Evolutionary conservation across 1,140 invertebrate species (phyloP), one percentile per base, ranked within the genome.

Genomic region (Drosophila punjabiensis): DNA sequence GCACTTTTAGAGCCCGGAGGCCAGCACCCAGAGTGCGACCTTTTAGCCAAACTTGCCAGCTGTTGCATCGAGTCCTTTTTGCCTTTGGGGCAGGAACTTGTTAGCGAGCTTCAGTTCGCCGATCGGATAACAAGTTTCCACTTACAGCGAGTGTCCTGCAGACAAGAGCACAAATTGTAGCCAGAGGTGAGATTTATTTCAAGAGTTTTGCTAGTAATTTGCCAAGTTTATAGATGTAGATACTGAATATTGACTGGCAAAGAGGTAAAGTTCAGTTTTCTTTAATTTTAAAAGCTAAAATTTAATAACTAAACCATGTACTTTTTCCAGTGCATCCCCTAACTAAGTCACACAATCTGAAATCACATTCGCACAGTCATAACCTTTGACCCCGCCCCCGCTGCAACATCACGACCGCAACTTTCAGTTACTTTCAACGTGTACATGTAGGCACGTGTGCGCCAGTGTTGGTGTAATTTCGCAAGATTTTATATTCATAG

Each of bases 401-500:
- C 58, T 75, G 69, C 80, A 75, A 48, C 65, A 48, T 70, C 79
- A 87, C 83, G 74, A 81, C 85, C 85, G 76, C 85, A 88, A 85
- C 70, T 88, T 81, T 73, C 73, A 88, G 66, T 81, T 76, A 74
- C 79, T 84, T 71, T 73, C 78, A 50, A 62, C 70, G 52, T 80
- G 65, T 71, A 65, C 58, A 35, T 58, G 66, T 79, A 28, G 35
- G 58, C 66, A 28, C 66, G 50, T 81, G 59, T 76, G 73, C 55
- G 73, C 55, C 35, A 58, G 33, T 69, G 56, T 73, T 68, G 59
- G 77, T 88, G 85, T 84, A 79, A 90, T 85, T 90, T 88, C 67
- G 75, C 79, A 88, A 85, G 86, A 88, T 88, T 89, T 88, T 89
- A 90, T 88, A 88, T 88, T 88, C 86, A 89, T 88, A 76, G 85